Evolutionary conservation across 2,888 invertebrate genomes (phyloP).

Genomic region (Drosophila robusta): DNA sequence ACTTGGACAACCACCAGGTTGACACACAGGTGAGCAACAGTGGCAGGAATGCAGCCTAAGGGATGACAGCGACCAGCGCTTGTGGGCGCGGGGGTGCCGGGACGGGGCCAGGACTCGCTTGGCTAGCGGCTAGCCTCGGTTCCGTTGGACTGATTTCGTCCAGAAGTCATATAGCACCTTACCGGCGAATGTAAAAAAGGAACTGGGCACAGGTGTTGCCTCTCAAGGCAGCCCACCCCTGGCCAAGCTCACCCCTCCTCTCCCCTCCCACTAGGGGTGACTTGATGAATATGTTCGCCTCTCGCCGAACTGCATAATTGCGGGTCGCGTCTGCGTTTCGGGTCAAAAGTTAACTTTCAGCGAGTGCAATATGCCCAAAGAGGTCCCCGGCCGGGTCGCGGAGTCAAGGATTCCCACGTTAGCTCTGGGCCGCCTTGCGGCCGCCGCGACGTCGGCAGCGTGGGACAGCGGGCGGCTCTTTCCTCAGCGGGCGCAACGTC

Average conservation of each 20-base stretch:
- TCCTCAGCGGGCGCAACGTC: slow-evolving; percentile 32
- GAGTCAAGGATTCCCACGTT: slow-evolving; percentile 70
- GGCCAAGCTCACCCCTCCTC: background rate
- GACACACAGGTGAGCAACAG: slow-evolving; percentile 26
- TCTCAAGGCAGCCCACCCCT: slow-evolving; percentile 63
- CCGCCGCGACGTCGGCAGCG: slow-evolving; percentile 16
- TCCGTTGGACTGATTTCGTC: slow-evolving; percentile 79
- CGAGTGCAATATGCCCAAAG: slow-evolving; percentile 66
- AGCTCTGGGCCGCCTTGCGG: slow-evolving; percentile 42
- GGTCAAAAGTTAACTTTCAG: slow-evolving; percentile 78
- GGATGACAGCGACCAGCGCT: slow-evolving; percentile 77
- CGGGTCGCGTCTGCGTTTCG: slow-evolving; percentile 51
- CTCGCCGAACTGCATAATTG: slow-evolving; percentile 55
- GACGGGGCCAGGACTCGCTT: slow-evolving; percentile 18
- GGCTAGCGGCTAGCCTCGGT: slow-evolving; percentile 59
- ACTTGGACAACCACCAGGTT: slow-evolving; percentile 71
- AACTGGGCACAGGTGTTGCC: slow-evolving; percentile 74
- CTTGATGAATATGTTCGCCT: slow-evolving; percentile 52
- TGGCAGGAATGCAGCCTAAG: slow-evolving; percentile 61
- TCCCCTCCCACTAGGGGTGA: slow-evolving; percentile 37
- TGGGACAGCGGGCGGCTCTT: slow-evolving; percentile 31
- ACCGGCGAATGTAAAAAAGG: background rate
- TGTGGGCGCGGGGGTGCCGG: slow-evolving; percentile 63
- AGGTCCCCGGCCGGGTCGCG: slow-evolving; percentile 13
- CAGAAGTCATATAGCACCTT: slow-evolving; percentile 81